phyloP scores from a whole-genome alignment of 2,888 invertebrate genomes.

The Lottia scabra region DNA sequence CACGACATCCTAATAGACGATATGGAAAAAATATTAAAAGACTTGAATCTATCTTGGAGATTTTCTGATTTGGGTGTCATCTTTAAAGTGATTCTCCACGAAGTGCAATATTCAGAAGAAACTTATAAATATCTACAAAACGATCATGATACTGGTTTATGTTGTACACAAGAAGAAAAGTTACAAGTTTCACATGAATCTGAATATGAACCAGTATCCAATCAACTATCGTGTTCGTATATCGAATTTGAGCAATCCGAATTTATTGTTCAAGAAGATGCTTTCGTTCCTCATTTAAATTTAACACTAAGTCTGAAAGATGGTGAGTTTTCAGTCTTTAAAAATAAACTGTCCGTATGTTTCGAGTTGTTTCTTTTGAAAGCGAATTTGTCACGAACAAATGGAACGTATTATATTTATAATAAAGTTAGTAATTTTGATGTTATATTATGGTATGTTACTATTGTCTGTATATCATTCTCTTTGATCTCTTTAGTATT shows the following conservation, averaged over 20 bases:
- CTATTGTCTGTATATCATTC: slow-evolving; percentile 9
- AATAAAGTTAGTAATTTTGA: not conserved
- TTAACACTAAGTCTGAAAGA: not conserved
- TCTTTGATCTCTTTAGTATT: slow-evolving; percentile 31
- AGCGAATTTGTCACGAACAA: not conserved
- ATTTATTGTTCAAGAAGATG: not conserved
- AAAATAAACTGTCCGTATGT: not conserved
- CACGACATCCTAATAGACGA: too few relatives aligned
- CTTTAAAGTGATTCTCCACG: too few relatives aligned
- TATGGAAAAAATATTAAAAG: too few relatives aligned
- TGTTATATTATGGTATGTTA: not conserved
- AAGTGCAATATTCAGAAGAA: too few relatives aligned
- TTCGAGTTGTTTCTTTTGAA: not conserved
- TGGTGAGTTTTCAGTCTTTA: not conserved
- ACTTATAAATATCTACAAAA: too few relatives aligned
- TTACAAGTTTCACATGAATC: not conserved
- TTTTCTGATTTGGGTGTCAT: too few relatives aligned
- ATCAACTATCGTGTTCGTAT: not conserved
- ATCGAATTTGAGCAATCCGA: not conserved
- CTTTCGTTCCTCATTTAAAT: not conserved
- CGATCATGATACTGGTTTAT: not conserved
- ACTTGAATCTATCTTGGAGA: too few relatives aligned
- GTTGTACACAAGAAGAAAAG: not conserved
- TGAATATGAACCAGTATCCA: not conserved
- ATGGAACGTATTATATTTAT: not conserved